Conservation (phyloP, 1,140 invertebrate genomes). For the Magallana ariakensis region DNA sequence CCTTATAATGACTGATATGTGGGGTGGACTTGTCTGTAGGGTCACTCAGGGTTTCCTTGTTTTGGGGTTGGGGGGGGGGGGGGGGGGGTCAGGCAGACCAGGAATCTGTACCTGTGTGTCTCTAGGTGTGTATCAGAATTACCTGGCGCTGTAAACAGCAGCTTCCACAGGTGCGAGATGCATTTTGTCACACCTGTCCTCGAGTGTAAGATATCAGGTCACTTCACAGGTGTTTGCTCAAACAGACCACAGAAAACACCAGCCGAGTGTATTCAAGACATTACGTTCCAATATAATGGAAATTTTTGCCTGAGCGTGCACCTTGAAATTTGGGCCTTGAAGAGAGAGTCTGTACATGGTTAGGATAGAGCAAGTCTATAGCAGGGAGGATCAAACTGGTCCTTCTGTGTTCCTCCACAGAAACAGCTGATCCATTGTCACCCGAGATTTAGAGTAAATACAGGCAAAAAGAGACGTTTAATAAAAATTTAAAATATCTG, state of each 20-base stretch:
- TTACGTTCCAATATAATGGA: background rate
- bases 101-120: background rate
- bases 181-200: background rate
- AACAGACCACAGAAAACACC: background rate
- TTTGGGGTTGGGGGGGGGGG: too few species aligned
- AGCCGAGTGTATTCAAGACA: background rate
- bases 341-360: background rate
- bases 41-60: background rate
- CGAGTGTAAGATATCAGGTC: background rate
- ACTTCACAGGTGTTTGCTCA: background rate
- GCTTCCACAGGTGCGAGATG: slow-evolving; percentile 9
- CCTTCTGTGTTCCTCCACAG: background rate
- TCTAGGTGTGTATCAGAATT: background rate
- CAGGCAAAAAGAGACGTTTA: slow-evolving; percentile 15
- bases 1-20: slow-evolving; percentile 17
- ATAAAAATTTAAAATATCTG: slow-evolving; percentile 22
- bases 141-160: background rate
- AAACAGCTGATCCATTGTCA: background rate
- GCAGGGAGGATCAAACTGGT: background rate
- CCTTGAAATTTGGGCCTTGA: background rate
- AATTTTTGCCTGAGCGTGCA: slow-evolving; percentile 12
- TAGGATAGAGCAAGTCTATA: too few species aligned
- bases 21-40: background rate
- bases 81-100: too few species aligned
- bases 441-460: slow-evolving; percentile 8